These are phyloP conservation scores for Zaprionus capensis DNA, from an alignment of 1,140 invertebrate genomes.

Conservation along the genomic window DNA sequence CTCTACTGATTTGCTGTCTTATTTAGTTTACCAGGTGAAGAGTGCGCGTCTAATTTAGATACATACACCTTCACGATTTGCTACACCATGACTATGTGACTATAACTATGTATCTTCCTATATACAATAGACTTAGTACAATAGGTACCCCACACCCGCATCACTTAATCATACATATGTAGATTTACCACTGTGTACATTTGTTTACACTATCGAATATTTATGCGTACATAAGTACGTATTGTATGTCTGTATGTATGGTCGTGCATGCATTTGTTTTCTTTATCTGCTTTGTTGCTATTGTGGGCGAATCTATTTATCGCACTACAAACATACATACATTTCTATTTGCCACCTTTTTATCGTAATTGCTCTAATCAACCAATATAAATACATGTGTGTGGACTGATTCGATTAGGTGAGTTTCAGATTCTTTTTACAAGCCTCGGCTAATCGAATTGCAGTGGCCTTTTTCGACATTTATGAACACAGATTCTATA, in stretches of 20 bases:
- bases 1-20: background rate
- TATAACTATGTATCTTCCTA: slow-evolving; percentile 3
- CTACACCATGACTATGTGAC: background rate
- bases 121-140: slow-evolving; percentile 2
- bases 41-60: slow-evolving; percentile 40
- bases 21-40: slow-evolving; percentile 19
- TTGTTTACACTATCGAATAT: slow-evolving; percentile 7
- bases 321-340: slow-evolving; percentile 32
- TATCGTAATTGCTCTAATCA: slow-evolving; percentile 74
- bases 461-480: background rate
- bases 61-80: slow-evolving; percentile 25
- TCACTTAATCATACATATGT: background rate
- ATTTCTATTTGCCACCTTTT: slow-evolving; percentile 58
- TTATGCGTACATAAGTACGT: slow-evolving; percentile 5
- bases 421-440: slow-evolving; percentile 38
- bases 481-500: background rate
- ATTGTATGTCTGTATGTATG: slow-evolving; percentile 23
- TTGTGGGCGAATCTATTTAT: slow-evolving; percentile 23
- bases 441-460: slow-evolving; percentile 50
- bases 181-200: background rate
- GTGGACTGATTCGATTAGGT: slow-evolving; percentile 29
- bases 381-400: slow-evolving; percentile 27
- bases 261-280: slow-evolving; percentile 5
- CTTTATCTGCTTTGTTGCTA: slow-evolving; percentile 32
- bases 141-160: background rate